These are phyloP conservation scores for Parelbella ahira DNA, from an alignment of 2,888 invertebrate species.

Conservation along the genomic window DNA sequence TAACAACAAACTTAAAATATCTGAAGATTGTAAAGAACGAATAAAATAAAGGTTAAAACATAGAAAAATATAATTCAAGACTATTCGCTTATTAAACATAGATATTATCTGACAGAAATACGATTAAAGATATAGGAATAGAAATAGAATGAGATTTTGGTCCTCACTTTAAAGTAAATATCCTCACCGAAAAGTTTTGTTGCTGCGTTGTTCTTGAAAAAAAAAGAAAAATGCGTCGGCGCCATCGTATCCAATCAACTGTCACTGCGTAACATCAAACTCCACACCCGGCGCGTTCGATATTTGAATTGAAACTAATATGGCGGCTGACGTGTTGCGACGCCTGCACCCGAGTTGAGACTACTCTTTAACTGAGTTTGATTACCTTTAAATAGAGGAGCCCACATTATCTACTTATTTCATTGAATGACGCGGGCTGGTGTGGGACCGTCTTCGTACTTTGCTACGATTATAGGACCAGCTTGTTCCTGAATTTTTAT, in stretches of 20 bases:
- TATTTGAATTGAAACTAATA: conserved; percentile 59
- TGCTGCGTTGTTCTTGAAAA: background rate
- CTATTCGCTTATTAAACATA: too few species aligned
- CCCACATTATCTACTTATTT: conserved; percentile 81
- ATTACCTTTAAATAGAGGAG: conserved; percentile 84
- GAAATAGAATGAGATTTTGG: too few species aligned
- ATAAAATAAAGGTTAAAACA: too few species aligned
- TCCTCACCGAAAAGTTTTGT: conserved; percentile 9
- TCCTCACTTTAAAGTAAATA: too few species aligned
- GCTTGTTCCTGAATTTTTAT: too few species aligned
- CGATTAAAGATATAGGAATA: too few species aligned
- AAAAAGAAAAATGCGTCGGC: conserved; percentile 12
- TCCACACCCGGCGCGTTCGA: conserved; percentile 57
- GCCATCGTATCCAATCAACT: conserved; percentile 56
- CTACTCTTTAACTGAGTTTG: conserved; percentile 82
- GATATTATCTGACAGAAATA: too few species aligned
- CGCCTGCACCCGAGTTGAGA: conserved; percentile 71
- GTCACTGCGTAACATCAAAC: conserved; percentile 66
- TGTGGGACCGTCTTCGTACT: conserved; percentile 55
- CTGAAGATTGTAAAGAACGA: too few species aligned
- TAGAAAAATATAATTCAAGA: too few species aligned
- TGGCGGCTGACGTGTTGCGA: conserved; percentile 51
- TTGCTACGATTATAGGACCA: conserved; percentile 34
- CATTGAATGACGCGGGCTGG: conserved; percentile 68
- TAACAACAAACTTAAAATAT: too few species aligned